Evolutionary conservation across 2,113 vertebrate species (phyloP), one percentile per base, ranked within the genome.

Genomic region (Anolis sagrei): DNA sequence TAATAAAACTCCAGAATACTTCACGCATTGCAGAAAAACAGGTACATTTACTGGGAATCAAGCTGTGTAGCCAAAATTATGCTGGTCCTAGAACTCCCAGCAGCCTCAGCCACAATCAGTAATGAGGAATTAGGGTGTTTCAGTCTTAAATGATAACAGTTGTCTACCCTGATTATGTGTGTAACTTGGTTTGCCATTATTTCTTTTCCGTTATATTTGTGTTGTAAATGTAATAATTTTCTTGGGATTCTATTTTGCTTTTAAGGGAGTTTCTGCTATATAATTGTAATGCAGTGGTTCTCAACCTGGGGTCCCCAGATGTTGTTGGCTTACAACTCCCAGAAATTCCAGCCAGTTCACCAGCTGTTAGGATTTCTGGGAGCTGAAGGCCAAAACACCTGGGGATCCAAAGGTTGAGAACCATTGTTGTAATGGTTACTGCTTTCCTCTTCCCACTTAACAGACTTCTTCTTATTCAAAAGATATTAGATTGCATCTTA

Each of bases 1-100:
- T 99, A 96, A 97, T 99, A 93, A 99, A 99, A 88, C 97, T 99
- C 93, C 98, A 99, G 94, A 99, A 99, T 95, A 99, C 98, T 72
- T 99, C 99, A 87, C 97, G 97, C 95, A 98, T 99, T 32, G 99
- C 98, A 76, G 98, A 99, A 89, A 98, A 99, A 51, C 98, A 99
- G 99, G 99, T 99, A 92, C 79, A 90, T 80, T 44, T 93, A 78
- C 19, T 83, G 54, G 18, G 54, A 58, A 16, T 16, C 13, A 13
- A 58, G 18, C 13, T 58, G 13, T 14, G 11, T 58, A 58, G 3
- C 54, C 54, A 58, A 10, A 58, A 1, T 16, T 58, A 16, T 58
- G 3, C 16, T 58, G 11, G 54, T 58, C 54, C 54, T 58, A 58
- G 11, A 44, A 5, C 39, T 44, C 39, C 39, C 39, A 58, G 54